Base-by-base conservation (phyloP, 2,797 vertebrate genomes). In the Anomalospiza imberbis region DNA sequence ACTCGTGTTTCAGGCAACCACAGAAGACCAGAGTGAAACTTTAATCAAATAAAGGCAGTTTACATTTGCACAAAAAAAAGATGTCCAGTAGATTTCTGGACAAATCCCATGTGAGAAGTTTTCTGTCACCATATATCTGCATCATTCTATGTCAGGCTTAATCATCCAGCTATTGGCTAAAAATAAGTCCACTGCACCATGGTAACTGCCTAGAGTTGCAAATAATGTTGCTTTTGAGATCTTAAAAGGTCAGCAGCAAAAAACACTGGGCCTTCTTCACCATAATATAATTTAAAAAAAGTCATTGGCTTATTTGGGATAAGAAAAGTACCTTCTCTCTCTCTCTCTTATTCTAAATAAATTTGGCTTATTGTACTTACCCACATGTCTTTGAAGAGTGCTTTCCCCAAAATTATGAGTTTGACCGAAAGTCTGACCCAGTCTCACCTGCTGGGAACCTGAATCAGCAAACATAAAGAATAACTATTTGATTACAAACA, bases 211-310 rank as follows among this genome's bases (percentile, higher is more conserved):
- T 83, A 80, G 50, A 15, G 11, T 66, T 88, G 61, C 44, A 82
- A 94, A 93, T 87, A 95, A 93, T 70, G 47, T n/a, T 86, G 74
- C 34, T 75, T 86, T 67, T 54, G 38, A 93, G 71, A 73, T 77
- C 80, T 89, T 86, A 76, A 80, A 93, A 91, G 45, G 17, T 51
- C 75, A 84, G 42, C 31, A 89, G 73, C 29, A 83, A 84, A 53
- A 91, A 91, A 18, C 20, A 67, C 14, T 44, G 76, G 68, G 50
- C 16, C 34, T 89, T 92, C 67, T 70, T 93, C 65, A 68, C 40
- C 70, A 32, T 63, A 22, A 58, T 57, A 38, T 65, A 95, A 94
- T 90, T 94, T 86, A 95, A 93, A 45, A 26, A 86, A 96, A 95
- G 53, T 58, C 32, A 78, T 78, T 38, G 60, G n/a, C 51, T 85